Evolutionary conservation across 2,888 invertebrate genomes (phyloP).

Genomic region (Ennomos fuscantarius): DNA sequence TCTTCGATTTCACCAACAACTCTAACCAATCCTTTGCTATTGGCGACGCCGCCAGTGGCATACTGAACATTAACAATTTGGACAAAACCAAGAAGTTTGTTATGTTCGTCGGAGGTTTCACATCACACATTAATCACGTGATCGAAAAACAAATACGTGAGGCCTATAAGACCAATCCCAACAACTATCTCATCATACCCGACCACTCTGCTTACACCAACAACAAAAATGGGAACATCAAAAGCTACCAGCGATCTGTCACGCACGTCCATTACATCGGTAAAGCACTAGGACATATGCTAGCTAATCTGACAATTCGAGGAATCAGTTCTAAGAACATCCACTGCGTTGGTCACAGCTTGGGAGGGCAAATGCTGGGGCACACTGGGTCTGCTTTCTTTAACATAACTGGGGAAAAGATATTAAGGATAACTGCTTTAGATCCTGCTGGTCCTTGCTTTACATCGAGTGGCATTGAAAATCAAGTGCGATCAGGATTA

Average conservation of each 20-base stretch:
- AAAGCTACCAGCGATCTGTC: slow-evolving; percentile 73
- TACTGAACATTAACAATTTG: slow-evolving; percentile 54
- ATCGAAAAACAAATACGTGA: slow-evolving; percentile 66
- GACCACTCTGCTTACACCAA: slow-evolving; percentile 76
- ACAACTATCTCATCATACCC: slow-evolving; percentile 72
- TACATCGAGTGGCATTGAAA: slow-evolving; percentile 63
- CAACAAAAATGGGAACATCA: slow-evolving; percentile 60
- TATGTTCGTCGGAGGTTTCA: slow-evolving; percentile 72
- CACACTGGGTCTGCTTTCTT: slow-evolving; percentile 63
- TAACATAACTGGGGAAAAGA: slow-evolving; percentile 57
- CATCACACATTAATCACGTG: slow-evolving; percentile 68
- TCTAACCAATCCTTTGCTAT: slow-evolving; percentile 56
- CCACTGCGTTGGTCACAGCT: slow-evolving; percentile 74
- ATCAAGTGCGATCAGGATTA: slow-evolving; percentile 75
- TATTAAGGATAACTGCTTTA: slow-evolving; percentile 69
- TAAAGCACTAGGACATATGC: slow-evolving; percentile 63
- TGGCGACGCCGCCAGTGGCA: slow-evolving; percentile 61
- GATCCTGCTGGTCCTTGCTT: slow-evolving; percentile 81
- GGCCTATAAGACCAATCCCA: slow-evolving; percentile 63
- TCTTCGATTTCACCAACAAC: slow-evolving; percentile 64
- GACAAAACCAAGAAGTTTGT: slow-evolving; percentile 64
- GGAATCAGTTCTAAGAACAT: slow-evolving; percentile 66
- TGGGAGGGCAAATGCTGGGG: slow-evolving; percentile 72
- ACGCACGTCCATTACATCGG: slow-evolving; percentile 73
- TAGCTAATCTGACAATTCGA: slow-evolving; percentile 54